Base-by-base conservation (phyloP, 2,888 invertebrate species). In the Agrotis clavis region DNA sequence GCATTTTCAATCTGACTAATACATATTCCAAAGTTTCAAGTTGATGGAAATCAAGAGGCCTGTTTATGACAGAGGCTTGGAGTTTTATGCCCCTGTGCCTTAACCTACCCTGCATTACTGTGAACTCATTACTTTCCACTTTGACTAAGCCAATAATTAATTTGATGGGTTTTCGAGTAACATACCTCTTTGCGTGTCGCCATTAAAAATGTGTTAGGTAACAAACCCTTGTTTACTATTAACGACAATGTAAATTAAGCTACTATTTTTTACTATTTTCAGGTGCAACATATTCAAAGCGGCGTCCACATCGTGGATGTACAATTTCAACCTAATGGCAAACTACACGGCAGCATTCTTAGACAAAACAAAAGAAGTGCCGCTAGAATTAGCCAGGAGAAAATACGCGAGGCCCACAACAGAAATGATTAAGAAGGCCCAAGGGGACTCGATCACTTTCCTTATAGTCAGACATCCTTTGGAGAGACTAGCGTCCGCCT, bases 261-360 rank as follows among this genome's bases (percentile, higher is more conserved):
- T 18, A 13, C 1, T 0, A 16, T 25, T 54, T 41, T 25, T 16
- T 67, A 63, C 1, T 50, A 57, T 57, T 85, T 90, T 47, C 90
- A 97, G 97, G 97, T 98, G 98, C 91, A 98, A 98, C 90, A 97
- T 98, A 77, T 98, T 98, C 91, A 98, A 98, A 96, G 98, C 98
- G 7, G 98, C 98, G 4, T 98, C 98, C n/a, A 98, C 98, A 21
- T 98, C 98, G 0, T 98, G 98, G 98, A 98, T 98, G 98, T 98
- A 98, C 94, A 98, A 98, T 94, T 98, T 98, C 94, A 98, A 98
- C 93, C 94, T 98, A 67, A 97, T 98, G 93, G 98, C 98, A 13
- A 98, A 98, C 86, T 98, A 98, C 92, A 97, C 97, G 72, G 97
- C 98, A 14, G 97, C 97, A 67, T 98, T 98, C 94, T 95, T 98